phyloP scores from a whole-genome alignment of 2,888 invertebrate genomes.

The Lymantria dispar region DNA sequence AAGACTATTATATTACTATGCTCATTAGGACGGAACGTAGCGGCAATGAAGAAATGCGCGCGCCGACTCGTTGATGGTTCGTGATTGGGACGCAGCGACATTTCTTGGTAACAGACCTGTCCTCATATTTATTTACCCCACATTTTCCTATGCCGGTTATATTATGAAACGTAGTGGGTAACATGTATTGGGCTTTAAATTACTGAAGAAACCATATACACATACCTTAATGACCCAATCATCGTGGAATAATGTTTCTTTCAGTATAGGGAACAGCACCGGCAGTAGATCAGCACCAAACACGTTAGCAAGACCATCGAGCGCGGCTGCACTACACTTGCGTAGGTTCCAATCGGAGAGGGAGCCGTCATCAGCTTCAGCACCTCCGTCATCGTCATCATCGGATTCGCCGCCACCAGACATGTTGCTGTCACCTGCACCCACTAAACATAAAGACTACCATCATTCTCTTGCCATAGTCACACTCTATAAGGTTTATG shows the following conservation, averaged over 20 bases:
- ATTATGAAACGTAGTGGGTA: not conserved
- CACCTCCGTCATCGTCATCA: constrained; percentile 91
- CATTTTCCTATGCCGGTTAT: no score
- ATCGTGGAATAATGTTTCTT: constrained; percentile 96
- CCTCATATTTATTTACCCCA: no score
- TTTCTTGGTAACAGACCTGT: no score
- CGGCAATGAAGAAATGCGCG: no score
- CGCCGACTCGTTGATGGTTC: no score
- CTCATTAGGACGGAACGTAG: no score
- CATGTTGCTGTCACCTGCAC: constrained; percentile 80
- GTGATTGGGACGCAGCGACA: no score
- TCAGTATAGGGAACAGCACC: constrained; percentile 96
- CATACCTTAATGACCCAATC: constrained; percentile 98
- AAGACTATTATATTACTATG: no score
- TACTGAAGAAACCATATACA: not conserved
- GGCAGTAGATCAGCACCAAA: constrained; percentile 97
- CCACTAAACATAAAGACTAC: constrained; percentile 35
- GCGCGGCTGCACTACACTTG: constrained; percentile 98
- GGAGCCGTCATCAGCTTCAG: constrained; percentile 92
- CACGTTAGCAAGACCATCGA: constrained; percentile 98
- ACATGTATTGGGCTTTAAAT: not conserved
- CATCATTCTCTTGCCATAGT: not conserved
- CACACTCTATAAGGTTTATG: no score
- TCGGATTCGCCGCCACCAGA: constrained; percentile 84
- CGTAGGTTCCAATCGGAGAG: constrained; percentile 98